phyloP scores from a whole-genome alignment of 2,797 vertebrate genomes.

The Epinephelus awoara region DNA sequence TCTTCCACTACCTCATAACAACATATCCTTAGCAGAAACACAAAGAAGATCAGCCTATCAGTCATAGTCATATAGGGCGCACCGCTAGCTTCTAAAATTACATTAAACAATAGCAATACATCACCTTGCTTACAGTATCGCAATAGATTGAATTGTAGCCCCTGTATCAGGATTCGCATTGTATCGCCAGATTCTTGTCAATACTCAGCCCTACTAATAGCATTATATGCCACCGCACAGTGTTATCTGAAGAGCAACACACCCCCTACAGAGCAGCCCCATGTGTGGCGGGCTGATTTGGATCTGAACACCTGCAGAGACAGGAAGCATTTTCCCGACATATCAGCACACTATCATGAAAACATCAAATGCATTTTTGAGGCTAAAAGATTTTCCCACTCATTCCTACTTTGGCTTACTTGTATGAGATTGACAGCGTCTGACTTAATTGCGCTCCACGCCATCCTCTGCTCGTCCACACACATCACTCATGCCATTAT shows the following conservation, averaged over 20 bases:
- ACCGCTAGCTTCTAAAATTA: too few species aligned
- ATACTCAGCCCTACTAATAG: too few species aligned
- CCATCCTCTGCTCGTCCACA: conserved; percentile 52
- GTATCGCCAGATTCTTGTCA: too few species aligned
- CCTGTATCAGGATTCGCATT: too few species aligned
- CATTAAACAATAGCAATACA: too few species aligned
- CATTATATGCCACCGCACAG: not conserved
- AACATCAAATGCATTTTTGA: conserved; percentile 47
- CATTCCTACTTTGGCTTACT: conserved; percentile 51
- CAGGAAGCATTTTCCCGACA: conserved; percentile 39
- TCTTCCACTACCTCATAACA: too few species aligned
- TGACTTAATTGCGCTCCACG: conserved; percentile 55
- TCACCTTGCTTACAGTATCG: too few species aligned
- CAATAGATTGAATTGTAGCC: too few species aligned
- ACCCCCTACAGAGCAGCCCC: not conserved
- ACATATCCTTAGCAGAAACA: too few species aligned
- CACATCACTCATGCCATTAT: conserved; percentile 64
- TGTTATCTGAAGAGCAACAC: not conserved
- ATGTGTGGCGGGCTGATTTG: conserved; percentile 13
- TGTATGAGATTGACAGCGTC: conserved; percentile 55
- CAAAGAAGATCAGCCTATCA: too few species aligned
- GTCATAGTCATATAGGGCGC: too few species aligned
- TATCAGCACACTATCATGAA: conserved; percentile 27
- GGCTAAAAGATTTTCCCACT: conserved; percentile 44
- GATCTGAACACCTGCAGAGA: conserved; percentile 24